Conservation (phyloP, 2,888 invertebrate species). For the Cancer borealis region DNA sequence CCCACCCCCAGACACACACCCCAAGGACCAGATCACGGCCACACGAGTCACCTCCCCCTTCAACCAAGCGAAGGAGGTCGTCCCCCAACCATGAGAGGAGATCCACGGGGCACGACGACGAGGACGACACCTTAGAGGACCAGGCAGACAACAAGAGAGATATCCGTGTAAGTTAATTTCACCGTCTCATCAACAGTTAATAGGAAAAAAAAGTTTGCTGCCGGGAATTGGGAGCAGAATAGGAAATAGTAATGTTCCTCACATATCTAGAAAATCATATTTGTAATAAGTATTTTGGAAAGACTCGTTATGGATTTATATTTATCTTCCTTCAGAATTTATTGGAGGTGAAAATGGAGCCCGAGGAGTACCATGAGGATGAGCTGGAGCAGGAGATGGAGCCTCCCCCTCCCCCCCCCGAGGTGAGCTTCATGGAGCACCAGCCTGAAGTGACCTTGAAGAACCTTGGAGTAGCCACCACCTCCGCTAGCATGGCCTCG, state of each 20-base stretch:
- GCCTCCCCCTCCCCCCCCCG: constrained; percentile 62
- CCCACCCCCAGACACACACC: constrained; percentile 33
- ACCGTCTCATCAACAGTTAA: neutral
- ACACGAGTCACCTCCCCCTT: constrained; percentile 65
- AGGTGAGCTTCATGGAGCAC: constrained; percentile 67
- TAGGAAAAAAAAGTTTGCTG: neutral
- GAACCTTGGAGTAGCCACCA: constrained; percentile 57
- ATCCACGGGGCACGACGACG: constrained; percentile 45
- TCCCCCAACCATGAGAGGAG: constrained; percentile 54
- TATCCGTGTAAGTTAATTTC: constrained; percentile 59
- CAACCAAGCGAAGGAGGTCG: constrained; percentile 60
- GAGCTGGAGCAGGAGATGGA: constrained; percentile 60
- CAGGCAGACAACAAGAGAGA: constrained; percentile 65
- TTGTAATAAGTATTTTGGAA: too few relatives aligned
- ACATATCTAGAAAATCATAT: too few relatives aligned
- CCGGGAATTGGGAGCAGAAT: neutral
- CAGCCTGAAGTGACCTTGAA: constrained; percentile 55
- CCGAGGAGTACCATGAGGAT: constrained; percentile 69
- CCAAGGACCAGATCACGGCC: constrained; percentile 54
- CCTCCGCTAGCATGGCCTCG: constrained; percentile 59
- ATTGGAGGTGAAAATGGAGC: constrained; percentile 75
- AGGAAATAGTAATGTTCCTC: neutral
- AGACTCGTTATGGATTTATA: neutral
- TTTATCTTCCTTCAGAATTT: constrained; percentile 59
- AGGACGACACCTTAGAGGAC: constrained; percentile 57